These are phyloP conservation scores for Sinodicranocentrus sp. DNA, from an alignment of 2,888 invertebrate species.

Conservation along the genomic window DNA sequence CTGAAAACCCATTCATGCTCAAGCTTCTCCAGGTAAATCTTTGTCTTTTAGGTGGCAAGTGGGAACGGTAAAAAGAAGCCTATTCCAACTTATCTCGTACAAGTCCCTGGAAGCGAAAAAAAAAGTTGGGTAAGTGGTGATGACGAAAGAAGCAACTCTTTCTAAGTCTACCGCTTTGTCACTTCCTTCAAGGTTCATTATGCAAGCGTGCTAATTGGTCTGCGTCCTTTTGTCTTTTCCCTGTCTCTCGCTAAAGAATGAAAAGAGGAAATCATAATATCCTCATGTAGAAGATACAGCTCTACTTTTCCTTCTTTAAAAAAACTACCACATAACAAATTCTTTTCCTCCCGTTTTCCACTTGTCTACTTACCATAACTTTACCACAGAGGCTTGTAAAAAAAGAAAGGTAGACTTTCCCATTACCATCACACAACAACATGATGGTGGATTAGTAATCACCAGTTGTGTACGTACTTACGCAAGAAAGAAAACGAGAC, in stretches of 20 bases:
- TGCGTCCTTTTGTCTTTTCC: slow-evolving; percentile 1
- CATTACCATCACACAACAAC: background rate
- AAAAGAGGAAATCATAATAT: background rate
- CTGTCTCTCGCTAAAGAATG: background rate
- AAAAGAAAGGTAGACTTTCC: background rate
- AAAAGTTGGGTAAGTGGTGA: too few relatives aligned
- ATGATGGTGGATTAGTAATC: slow-evolving; percentile 25
- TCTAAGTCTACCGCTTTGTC: slow-evolving; percentile 32
- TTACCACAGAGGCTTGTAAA: slow-evolving; percentile 29
- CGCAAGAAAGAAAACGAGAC: background rate
- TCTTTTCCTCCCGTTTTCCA: background rate
- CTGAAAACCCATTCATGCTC: too few relatives aligned
- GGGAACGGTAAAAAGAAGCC: too few relatives aligned
- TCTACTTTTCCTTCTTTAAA: background rate
- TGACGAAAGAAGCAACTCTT: too few relatives aligned
- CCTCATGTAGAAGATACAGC: background rate
- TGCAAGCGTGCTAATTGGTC: slow-evolving; percentile 57
- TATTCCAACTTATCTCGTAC: too few relatives aligned
- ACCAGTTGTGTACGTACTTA: slow-evolving; percentile 18
- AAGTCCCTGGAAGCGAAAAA: too few relatives aligned
- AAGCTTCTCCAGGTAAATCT: too few relatives aligned
- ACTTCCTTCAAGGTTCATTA: slow-evolving; percentile 56
- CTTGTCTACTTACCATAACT: slow-evolving; percentile 29
- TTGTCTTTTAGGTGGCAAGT: too few relatives aligned
- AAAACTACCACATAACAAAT: background rate